A percentile compares a stretch with the other conserved stretches of the same genome.
phyloP scores from a whole-genome alignment of 2,888 invertebrate species.

The Periphyllus acericola region DNA sequence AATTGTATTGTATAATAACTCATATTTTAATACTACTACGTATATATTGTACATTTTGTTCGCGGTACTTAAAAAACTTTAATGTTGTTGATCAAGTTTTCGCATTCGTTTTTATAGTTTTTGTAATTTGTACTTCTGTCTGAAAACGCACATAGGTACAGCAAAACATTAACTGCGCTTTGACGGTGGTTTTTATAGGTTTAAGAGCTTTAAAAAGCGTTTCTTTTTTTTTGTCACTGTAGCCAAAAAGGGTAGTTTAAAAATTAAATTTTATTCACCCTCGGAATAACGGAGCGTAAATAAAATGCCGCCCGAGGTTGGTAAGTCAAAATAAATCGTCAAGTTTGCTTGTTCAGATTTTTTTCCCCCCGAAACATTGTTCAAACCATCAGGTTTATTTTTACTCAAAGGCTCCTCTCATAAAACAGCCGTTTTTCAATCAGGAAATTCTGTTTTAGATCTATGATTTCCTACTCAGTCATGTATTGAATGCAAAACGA shows the following conservation, averaged over 20 bases:
- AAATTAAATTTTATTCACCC: conserved; percentile 62
- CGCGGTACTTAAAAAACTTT: conserved; percentile 26
- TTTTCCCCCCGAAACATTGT: conserved; percentile 13
- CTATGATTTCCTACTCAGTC: not conserved
- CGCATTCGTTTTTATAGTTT: conserved; percentile 37
- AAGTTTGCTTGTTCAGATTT: conserved; percentile 58
- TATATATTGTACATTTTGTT: not conserved
- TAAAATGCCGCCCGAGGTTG: conserved; percentile 57
- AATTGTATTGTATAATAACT: conserved; percentile 33
- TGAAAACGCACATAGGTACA: not conserved
- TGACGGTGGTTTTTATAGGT: conserved; percentile 38
- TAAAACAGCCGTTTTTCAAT: conserved; percentile 12
- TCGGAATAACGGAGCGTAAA: conserved; percentile 41
- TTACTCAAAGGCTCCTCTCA: not conserved
- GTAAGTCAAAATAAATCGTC: conserved; percentile 59
- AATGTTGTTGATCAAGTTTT: conserved; percentile 43
- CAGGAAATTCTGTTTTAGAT: conserved; percentile 10
- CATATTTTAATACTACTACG: no score
- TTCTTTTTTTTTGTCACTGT: conserved; percentile 38
- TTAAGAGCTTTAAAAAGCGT: conserved; percentile 32
- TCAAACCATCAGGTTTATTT: conserved; percentile 27
- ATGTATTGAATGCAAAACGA: not conserved
- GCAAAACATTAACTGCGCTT: conserved; percentile 6
- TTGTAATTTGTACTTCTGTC: conserved; percentile 32
- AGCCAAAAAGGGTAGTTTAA: conserved; percentile 51